Evolutionary conservation across 1,140 invertebrate genomes (phyloP), one percentile per base, ranked within the genome.

Genomic region (Heterodera carotae): DNA sequence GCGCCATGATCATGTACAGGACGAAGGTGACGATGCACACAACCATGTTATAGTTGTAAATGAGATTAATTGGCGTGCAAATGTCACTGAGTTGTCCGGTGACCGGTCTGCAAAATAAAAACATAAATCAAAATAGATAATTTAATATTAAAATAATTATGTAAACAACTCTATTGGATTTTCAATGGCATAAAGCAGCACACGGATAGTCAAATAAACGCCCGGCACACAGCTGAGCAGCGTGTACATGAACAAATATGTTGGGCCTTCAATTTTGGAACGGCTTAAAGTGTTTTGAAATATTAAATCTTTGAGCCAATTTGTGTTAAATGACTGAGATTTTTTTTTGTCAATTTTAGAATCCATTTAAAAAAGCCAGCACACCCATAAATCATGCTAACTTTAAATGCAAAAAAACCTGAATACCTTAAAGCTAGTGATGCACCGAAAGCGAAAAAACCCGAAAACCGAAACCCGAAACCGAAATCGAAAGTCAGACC

Each of bases 61-160:
- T 62, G 36, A 74, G 39, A 22, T 74, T 36, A 18, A 74, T n/a
- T 22, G 71, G 71, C 15, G 71, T 74, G 64, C 71, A 74, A 1
- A 12, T 74, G 64, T 74, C 71, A 34, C 71, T 74, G 36, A 74
- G 71, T 74, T 74, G 71, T 1, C 71, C 71, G 36, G 71, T 74
- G 27, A 74, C 56, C 0, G 71, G 56, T 64, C 70, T 73, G 15
- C 12, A 27, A 8, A 72, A 72, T 39, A 6, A 72, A 22, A 72
- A 72, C n/a, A 22, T 6, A 18, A 27, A 48, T n/a, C 2, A 72
- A 10, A 29, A 27, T 5, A 59, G 12, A 27, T 18, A 59, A 53
- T 5, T 18, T 18, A 53, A 53, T 53, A 18, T 53, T 22, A 5
- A 69, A 69, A 15, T 25, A 22, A 69, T 10, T 29, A 27, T 36